These are phyloP conservation scores for Cheilosia impressa DNA, from an alignment of 2,888 invertebrate species.

Conservation along the genomic window DNA sequence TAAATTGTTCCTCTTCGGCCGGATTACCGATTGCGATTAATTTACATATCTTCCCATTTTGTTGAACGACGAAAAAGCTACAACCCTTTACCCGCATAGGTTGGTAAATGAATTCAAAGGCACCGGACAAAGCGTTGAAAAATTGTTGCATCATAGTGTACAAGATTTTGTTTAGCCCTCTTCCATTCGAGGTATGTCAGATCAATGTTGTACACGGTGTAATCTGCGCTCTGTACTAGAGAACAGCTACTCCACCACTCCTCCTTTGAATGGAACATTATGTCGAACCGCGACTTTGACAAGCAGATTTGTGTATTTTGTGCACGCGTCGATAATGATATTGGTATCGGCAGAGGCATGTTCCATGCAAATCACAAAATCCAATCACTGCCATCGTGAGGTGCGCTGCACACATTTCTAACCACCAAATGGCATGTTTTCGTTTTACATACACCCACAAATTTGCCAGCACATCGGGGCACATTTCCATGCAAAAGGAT, in stretches of 20 bases:
- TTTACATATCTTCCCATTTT: slow-evolving; percentile 31
- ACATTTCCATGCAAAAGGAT: slow-evolving; percentile 24
- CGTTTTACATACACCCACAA: slow-evolving; percentile 26
- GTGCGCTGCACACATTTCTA: slow-evolving; percentile 41
- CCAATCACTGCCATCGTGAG: slow-evolving; percentile 51
- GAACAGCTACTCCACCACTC: not conserved
- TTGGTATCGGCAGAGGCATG: slow-evolving; percentile 29
- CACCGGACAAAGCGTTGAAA: not conserved
- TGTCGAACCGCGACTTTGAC: slow-evolving; percentile 60
- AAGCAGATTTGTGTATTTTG: slow-evolving; percentile 51
- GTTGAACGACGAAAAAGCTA: not conserved
- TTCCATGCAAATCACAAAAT: slow-evolving; percentile 61
- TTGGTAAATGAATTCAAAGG: not conserved
- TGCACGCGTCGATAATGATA: slow-evolving; percentile 26
- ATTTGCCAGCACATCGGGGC: slow-evolving; percentile 14
- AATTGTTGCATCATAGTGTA: slow-evolving; percentile 39
- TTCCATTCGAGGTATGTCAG: slow-evolving; percentile 40
- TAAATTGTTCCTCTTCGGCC: slow-evolving; percentile 14
- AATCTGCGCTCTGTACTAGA: slow-evolving; percentile 19
- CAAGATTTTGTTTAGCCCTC: not conserved
- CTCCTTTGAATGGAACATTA: slow-evolving; percentile 28
- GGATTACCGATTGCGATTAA: slow-evolving; percentile 35
- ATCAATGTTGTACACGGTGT: slow-evolving; percentile 50
- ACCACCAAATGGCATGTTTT: slow-evolving; percentile 28
- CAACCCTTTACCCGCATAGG: not conserved